Evolutionary conservation across 1,140 invertebrate genomes (phyloP), one percentile per base, ranked within the genome.

Genomic region (Pantala flavescens): DNA sequence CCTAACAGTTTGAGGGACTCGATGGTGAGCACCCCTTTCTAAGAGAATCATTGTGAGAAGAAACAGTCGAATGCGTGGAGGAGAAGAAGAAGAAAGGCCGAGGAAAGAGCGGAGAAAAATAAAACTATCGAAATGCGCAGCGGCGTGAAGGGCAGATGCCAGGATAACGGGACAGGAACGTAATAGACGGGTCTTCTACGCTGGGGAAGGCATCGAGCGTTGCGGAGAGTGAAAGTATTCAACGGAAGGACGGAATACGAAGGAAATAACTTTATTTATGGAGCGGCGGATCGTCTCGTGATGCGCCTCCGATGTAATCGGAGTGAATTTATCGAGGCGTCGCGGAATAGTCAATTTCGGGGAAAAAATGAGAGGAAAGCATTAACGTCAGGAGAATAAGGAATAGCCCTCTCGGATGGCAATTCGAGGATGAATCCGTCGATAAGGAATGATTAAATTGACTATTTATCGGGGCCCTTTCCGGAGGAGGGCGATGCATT

Each of bases 81-180:
- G 49, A 63, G 49, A 12, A 63, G 12, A 7, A 63, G 49, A 12
- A 63, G 12, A 7, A 63, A 63, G n/a, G n/a, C 49, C n/a, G 14
- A 21, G 49, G 49, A 63, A 63, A 7, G 49, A 21, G 49, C n/a
- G 12, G 49, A 12, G 49, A 5, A 63, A 63, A 63, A 63, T 21
- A 63, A 63, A 14, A 63, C 49, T 16, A 63, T 63, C 16, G 49
- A 63, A 19, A 21, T 16, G 49, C n/a, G 49, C 49, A 63, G 49
- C 49, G n/a, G 49, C 49, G 49, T 63, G 49, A 63, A 63, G 49
- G 49, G 49, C 49, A 63, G 49, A 63, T 63, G 49, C 49, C 49
- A 63, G 49, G 49, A 63, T 63, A 63, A 63, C 49, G 49, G 49
- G 49, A 63, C 49, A 21, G 12, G 49, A 21, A 63, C 49, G 49